Evolutionary conservation across 2,113 vertebrate genomes (phyloP).

Genomic region (Panurus biarmicus): DNA sequence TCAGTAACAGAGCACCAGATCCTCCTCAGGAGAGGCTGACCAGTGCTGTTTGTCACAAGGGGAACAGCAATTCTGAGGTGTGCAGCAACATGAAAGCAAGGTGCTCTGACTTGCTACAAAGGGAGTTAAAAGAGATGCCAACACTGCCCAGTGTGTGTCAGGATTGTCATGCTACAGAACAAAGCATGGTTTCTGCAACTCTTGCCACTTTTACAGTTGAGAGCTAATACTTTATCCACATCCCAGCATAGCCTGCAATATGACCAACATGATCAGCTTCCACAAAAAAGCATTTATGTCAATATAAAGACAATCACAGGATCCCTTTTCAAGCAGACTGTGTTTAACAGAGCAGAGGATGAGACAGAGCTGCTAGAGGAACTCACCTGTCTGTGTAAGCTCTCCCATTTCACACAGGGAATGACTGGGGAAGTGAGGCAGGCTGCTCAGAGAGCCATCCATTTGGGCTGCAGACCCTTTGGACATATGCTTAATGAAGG

Average conservation of each 20-base stretch:
- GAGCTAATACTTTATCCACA: background rate
- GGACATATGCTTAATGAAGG: slow-evolving; percentile 87
- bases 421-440: slow-evolving; percentile 89
- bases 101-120: background rate
- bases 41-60: background rate
- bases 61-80: background rate
- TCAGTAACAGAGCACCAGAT: background rate
- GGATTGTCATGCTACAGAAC: background rate
- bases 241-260: background rate
- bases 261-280: background rate
- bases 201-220: background rate
- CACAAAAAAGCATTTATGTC: background rate
- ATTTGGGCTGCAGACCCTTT: slow-evolving; percentile 78
- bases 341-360: background rate
- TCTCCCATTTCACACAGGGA: slow-evolving; percentile 90
- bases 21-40: background rate
- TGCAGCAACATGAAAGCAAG: background rate
- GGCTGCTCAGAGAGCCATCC: slow-evolving; percentile 80
- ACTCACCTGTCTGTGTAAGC: slow-evolving; percentile 91
- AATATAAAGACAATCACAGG: background rate
- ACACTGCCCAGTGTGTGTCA: background rate
- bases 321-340: background rate
- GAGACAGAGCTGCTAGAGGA: background rate
- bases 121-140: background rate
- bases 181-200: background rate